Base-by-base conservation (phyloP, 2,113 vertebrate species). In the Mesembrinibis cayennensis region DNA sequence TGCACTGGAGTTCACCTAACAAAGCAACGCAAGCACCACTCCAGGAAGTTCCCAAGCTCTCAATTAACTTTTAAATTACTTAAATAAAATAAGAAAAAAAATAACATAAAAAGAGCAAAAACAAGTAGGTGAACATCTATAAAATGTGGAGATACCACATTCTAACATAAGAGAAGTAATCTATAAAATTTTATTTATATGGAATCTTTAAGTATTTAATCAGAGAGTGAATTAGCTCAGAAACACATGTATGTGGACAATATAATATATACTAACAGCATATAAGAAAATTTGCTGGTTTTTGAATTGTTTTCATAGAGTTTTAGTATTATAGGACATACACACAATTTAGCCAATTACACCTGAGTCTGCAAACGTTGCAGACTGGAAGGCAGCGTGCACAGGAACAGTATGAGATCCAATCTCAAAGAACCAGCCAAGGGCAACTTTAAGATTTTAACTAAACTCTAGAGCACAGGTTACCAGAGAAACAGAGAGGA, bases 401-500 rank as follows among this genome's bases (percentile, higher is more conserved):
- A 49, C 4, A 6, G 3, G 7, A 30, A 18, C 7, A n/a, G 7
- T 12, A 0, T 7, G 38, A 73, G 19, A 83, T 23, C 30, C 19
- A 2, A 8, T 22, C 73, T 58, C 53, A 53, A 56, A 81, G 21
- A 78, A 61, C 9, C 6, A 40, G 13, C 6, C 40, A 55, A 34
- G 0, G 0, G 7, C 61, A 71, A 27, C 17, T 36, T 32, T 27
- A 80, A 70, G 47, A 40, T 22, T 82, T 52, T 11, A 14, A 8
- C 34, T 29, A 3, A 56, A 32, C 16, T 13, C 10, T 15, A 10
- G 26, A 50, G 6, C 6, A 6, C 2, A 4, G 0, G 0, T 10
- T 70, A 38, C 38, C 63, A 65, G 47, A 55, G 15, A 34, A 38
- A 17, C 6, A 69, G 17, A 3, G 12, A 59, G 22, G 27, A 50